phyloP scores from a whole-genome alignment of 2,888 invertebrate species.

The Rhimphoctona megacephalus region DNA sequence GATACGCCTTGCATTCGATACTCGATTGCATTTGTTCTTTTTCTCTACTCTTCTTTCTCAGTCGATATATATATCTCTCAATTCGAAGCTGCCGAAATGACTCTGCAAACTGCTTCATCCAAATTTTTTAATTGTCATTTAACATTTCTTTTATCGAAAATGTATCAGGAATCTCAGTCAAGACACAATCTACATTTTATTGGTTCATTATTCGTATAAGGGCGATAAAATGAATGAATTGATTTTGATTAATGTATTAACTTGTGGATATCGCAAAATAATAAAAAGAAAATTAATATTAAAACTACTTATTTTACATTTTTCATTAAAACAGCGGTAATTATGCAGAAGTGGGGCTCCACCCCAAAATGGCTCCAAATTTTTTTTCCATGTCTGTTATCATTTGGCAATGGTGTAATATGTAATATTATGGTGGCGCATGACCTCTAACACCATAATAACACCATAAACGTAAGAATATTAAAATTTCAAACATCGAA shows the following conservation, averaged over 20 bases:
- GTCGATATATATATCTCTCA: constrained; percentile 51
- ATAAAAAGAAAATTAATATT: background rate
- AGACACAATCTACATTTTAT: background rate
- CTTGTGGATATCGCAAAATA: background rate
- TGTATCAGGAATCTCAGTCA: background rate
- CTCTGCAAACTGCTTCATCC: background rate
- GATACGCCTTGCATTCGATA: constrained; percentile 77
- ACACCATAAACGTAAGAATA: too few species aligned
- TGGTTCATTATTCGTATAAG: background rate
- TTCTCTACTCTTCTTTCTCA: constrained; percentile 57
- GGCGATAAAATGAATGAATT: background rate
- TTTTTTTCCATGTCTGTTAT: too few species aligned
- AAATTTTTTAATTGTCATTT: constrained; percentile 20
- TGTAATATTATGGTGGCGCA: too few species aligned
- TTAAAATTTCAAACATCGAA: too few species aligned
- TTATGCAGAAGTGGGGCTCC: too few species aligned
- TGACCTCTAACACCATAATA: too few species aligned
- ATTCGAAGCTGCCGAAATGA: background rate
- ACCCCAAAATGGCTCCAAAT: too few species aligned
- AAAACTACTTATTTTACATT: too few species aligned
- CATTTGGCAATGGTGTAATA: too few species aligned
- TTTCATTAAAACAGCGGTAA: too few species aligned
- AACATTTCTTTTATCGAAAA: background rate
- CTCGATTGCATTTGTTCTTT: constrained; percentile 71
- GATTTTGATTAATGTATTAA: background rate